Evolutionary conservation across 2,797 vertebrate genomes (phyloP).

Genomic region (Chaunax sp.): DNA sequence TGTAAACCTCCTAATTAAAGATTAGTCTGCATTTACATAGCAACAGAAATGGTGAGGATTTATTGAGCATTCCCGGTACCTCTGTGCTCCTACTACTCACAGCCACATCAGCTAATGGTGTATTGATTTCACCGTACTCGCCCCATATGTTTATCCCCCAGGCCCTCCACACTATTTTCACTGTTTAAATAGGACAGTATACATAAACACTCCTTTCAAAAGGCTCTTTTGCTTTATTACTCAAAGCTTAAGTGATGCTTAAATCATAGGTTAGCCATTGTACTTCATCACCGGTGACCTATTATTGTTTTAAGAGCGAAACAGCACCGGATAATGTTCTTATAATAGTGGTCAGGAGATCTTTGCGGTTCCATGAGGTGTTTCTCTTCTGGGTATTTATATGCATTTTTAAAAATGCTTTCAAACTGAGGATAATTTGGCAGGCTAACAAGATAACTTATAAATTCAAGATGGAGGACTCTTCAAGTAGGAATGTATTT

Average conservation of each 20-base stretch:
- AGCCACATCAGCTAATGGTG: conserved; percentile 77
- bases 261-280: conserved; percentile 54
- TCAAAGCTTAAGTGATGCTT: conserved; percentile 64
- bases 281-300: conserved; percentile 57
- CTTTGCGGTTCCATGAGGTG: conserved; percentile 25
- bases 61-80: conserved; percentile 66
- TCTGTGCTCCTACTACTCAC: conserved; percentile 66
- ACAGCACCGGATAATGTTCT: conserved; percentile 44
- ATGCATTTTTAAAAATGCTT: conserved; percentile 5
- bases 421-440: conserved; percentile 10
- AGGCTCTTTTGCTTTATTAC: conserved; percentile 72
- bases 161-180: conserved; percentile 73
- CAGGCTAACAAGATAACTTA: background rate
- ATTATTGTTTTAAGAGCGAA: conserved; percentile 64
- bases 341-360: conserved; percentile 52
- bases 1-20: conserved; percentile 35
- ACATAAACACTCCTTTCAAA: conserved; percentile 77
- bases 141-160: conserved; percentile 78
- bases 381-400: conserved; percentile 5
- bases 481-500: background rate
- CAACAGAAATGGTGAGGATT: conserved; percentile 59
- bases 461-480: background rate
- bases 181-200: conserved; percentile 78
- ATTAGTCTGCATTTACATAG: conserved; percentile 58
- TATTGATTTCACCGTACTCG: conserved; percentile 79